Conservation (phyloP, 2,797 vertebrate genomes). For the Todus mexicanus region DNA sequence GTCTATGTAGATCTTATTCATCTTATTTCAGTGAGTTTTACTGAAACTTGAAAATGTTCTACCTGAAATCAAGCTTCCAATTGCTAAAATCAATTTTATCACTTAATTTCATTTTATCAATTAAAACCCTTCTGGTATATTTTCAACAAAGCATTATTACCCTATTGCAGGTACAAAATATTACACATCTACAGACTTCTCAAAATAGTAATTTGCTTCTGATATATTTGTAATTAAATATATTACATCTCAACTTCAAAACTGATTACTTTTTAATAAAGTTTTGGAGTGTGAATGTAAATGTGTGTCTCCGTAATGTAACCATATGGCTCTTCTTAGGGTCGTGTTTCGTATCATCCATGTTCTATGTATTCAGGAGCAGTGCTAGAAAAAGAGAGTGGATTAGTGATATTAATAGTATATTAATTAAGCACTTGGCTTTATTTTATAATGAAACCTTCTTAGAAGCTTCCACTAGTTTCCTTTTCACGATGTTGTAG, state of each 20-base stretch:
- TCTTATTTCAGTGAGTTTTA: not conserved
- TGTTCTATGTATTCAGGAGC: not conserved
- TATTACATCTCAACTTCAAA: not conserved
- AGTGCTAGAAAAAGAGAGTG: not conserved
- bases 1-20: not conserved
- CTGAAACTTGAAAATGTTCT: not conserved
- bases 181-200: not conserved
- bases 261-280: not conserved
- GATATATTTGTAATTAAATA: not conserved
- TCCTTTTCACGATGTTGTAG: not conserved
- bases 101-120: not conserved
- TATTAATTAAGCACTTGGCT: not conserved
- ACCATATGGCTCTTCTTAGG: not conserved
- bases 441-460: not conserved
- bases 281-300: not conserved
- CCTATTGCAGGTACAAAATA: not conserved
- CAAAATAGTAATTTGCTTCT: not conserved
- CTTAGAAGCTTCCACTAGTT: not conserved
- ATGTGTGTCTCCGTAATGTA: not conserved
- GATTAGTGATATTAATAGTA: not conserved
- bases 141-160: not conserved
- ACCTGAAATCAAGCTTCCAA: not conserved
- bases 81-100: not conserved
- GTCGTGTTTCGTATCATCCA: not conserved
- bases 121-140: not conserved